phyloP scores from a whole-genome alignment of 2,888 invertebrate genomes.

The Leptinotarsa juncta region DNA sequence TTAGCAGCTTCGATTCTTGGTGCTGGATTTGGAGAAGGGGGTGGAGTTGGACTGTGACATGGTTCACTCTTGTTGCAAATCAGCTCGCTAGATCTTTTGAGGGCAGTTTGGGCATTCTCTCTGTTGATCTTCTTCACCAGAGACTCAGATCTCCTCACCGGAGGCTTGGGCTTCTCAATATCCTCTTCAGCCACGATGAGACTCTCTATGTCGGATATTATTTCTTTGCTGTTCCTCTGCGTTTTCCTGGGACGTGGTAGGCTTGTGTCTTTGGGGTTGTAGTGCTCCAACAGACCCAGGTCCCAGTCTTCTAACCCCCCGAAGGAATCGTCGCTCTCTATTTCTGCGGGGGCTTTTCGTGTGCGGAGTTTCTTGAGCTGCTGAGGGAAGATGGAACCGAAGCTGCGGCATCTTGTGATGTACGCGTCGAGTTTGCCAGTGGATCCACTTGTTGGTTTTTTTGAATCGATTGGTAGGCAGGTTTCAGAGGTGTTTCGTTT shows the following conservation, averaged over 20 bases:
- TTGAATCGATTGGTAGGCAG: conserved; percentile 40
- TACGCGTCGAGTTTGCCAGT: conserved; percentile 65
- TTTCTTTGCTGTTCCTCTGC: conserved; percentile 49
- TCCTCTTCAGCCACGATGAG: conserved; percentile 58
- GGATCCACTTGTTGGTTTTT: conserved; percentile 58
- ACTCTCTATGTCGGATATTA: conserved; percentile 59
- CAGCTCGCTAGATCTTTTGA: conserved; percentile 37
- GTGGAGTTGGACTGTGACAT: conserved; percentile 47
- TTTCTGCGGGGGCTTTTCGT: conserved; percentile 59
- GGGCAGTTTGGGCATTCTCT: conserved; percentile 48
- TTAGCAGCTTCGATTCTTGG: conserved; percentile 27
- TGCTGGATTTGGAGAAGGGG: conserved; percentile 53
- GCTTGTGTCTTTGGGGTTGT: conserved; percentile 64
- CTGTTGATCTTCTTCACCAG: conserved; percentile 58
- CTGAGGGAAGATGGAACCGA: conserved; percentile 66
- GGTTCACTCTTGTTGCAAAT: not conserved
- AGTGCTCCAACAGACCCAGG: conserved; percentile 65
- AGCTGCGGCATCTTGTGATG: conserved; percentile 65
- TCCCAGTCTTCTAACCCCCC: conserved; percentile 68
- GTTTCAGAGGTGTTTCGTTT: conserved; percentile 51
- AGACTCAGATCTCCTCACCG: conserved; percentile 58
- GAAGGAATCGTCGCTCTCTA: conserved; percentile 67
- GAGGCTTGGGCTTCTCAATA: conserved; percentile 54
- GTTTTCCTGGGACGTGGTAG: conserved; percentile 60
- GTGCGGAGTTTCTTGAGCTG: conserved; percentile 63